These are phyloP conservation scores for Propsilocerus akamusi DNA, from an alignment of 1,140 invertebrate genomes.

Conservation along the genomic window DNA sequence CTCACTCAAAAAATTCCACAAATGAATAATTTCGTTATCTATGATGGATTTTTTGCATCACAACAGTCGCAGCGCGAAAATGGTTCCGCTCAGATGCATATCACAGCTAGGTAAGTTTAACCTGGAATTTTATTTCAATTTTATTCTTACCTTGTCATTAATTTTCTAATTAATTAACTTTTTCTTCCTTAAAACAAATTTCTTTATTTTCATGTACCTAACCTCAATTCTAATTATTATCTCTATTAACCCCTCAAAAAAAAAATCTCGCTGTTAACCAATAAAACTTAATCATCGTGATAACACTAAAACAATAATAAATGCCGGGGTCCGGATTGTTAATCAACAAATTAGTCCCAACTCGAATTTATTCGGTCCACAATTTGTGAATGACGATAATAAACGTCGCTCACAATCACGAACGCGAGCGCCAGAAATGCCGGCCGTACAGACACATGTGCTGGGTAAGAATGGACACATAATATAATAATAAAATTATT, in stretches of 20 bases:
- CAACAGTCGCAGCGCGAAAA: conserved; percentile 9
- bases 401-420: conserved; percentile 11
- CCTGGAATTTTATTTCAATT: not conserved
- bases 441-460: conserved; percentile 20
- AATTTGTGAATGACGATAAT: conserved; percentile 18
- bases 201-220: not conserved
- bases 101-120: conserved; percentile 19
- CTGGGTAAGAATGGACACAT: conserved; percentile 11
- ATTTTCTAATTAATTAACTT: too few relatives aligned
- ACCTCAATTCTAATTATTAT: not conserved
- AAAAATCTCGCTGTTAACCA: too few relatives aligned
- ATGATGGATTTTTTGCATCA: conserved; percentile 53
- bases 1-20: conserved; percentile 52
- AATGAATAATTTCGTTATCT: conserved; percentile 79
- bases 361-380: conserved; percentile 22
- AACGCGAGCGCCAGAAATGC: conserved; percentile 9
- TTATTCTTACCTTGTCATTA: not conserved
- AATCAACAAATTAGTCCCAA: conserved; percentile 22
- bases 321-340: too few relatives aligned
- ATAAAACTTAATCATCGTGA: too few relatives aligned
- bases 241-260: too few relatives aligned
- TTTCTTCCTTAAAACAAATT: too few relatives aligned
- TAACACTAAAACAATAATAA: too few relatives aligned
- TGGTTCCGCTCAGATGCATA: conserved; percentile 13
- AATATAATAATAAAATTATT: not conserved